Conservation (phyloP, 53 echinoderm and acorn worm species). For the Patiria pectinifera region DNA sequence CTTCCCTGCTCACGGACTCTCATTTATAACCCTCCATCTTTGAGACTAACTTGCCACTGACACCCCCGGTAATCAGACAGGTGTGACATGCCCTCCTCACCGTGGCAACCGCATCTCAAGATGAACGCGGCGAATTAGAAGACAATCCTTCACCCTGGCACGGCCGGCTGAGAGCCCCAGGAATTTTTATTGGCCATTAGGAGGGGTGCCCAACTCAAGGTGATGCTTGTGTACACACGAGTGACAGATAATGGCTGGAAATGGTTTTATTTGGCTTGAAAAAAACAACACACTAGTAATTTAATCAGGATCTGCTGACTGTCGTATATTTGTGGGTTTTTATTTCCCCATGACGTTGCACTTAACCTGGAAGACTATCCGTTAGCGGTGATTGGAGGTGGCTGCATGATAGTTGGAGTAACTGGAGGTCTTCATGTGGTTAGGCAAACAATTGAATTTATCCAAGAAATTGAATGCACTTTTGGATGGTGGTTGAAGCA, state of each 20-base stretch:
- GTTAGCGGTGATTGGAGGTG: constrained; percentile 7
- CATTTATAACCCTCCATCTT: constrained; percentile 64
- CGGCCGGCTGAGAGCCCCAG: constrained; percentile 36
- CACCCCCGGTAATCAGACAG: constrained; percentile 52
- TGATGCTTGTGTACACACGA: constrained; percentile 56
- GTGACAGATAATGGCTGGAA: constrained; percentile 49
- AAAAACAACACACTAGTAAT: constrained; percentile 31
- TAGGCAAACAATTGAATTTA: neutral
- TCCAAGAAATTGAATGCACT: neutral
- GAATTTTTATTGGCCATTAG: constrained; percentile 69
- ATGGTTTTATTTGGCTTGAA: constrained; percentile 42
- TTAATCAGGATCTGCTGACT: constrained; percentile 50
- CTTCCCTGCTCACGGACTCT: neutral
- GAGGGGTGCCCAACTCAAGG: constrained; percentile 52
- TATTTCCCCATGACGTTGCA: neutral
- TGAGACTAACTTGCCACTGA: constrained; percentile 37
- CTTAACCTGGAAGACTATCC: neutral
- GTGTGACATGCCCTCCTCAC: constrained; percentile 54
- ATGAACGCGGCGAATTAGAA: constrained; percentile 49
- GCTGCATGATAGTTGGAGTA: constrained; percentile 46
- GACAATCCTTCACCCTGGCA: constrained; percentile 23
- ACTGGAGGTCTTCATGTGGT: neutral
- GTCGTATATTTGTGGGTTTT: neutral
- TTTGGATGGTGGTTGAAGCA: neutral
- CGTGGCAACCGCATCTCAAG: constrained; percentile 57